These are phyloP conservation scores for Apodemus agrarius DNA, from an alignment of 2,797 vertebrate species.

Conservation along the genomic window DNA sequence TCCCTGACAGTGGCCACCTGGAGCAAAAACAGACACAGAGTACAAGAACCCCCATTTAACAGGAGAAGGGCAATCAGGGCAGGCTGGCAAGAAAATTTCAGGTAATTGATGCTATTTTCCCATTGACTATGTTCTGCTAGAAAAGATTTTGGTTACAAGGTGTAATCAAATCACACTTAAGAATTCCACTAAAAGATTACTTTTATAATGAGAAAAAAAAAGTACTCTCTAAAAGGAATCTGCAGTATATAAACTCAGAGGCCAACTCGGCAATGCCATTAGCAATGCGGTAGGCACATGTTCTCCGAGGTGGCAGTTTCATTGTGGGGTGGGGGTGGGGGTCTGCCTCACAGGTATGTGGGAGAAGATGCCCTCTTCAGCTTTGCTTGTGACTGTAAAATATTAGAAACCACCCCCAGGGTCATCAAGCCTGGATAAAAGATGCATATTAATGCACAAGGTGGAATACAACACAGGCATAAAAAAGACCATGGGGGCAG, in stretches of 20 bases:
- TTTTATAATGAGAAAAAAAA: conserved; percentile 75
- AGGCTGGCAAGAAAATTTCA: conserved; percentile 73
- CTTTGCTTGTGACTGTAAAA: background rate
- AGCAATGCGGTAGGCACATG: background rate
- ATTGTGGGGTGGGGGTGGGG: background rate
- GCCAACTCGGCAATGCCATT: conserved; percentile 12
- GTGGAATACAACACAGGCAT: background rate
- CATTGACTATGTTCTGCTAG: conserved; percentile 73
- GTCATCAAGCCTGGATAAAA: background rate
- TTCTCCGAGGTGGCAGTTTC: background rate
- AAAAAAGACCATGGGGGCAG: background rate
- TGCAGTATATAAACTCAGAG: conserved; percentile 28
- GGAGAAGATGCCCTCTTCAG: background rate
- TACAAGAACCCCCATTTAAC: background rate
- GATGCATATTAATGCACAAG: rapidly evolving
- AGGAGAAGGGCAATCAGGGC: conserved; percentile 50
- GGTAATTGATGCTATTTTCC: conserved; percentile 80
- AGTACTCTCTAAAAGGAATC: conserved; percentile 63
- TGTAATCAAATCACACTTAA: conserved; percentile 81
- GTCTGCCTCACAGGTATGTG: background rate
- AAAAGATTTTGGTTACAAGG: conserved; percentile 77
- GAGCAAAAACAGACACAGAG: background rate
- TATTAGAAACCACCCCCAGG: background rate
- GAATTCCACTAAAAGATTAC: conserved; percentile 78
- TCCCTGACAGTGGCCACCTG: background rate